A percentile compares a stretch with the other conserved stretches of the same genome.
Evolutionary conservation across 2,888 invertebrate species (phyloP).

Genomic region (Cinara cedri): DNA sequence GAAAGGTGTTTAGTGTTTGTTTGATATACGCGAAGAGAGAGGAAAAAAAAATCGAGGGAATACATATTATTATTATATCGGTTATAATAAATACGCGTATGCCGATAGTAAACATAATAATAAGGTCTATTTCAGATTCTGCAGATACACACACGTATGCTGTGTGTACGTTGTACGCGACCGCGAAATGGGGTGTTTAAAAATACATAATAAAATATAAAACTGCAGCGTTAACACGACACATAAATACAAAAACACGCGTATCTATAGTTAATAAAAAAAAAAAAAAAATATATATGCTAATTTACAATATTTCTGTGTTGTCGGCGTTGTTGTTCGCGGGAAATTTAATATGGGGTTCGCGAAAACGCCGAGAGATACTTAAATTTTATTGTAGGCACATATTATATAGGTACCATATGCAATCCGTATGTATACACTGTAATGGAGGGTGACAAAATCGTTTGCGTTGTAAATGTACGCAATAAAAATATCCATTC

Average conservation of each 20-base stretch:
- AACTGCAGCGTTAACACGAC: constrained; percentile 25
- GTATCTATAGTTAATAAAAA: constrained; percentile 33
- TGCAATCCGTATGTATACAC: neutral
- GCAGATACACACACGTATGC: neutral
- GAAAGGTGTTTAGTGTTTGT: constrained; percentile 40
- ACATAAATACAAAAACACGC: neutral
- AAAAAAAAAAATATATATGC: constrained; percentile 12
- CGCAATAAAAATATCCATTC: no score
- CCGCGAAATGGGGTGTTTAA: constrained; percentile 26
- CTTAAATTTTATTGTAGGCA: constrained; percentile 29
- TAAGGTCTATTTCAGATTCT: constrained; percentile 33
- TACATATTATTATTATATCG: constrained; percentile 5
- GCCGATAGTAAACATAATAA: constrained; percentile 4
- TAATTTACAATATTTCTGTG: constrained; percentile 20
- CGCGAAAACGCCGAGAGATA: neutral
- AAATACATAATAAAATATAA: constrained; percentile 37
- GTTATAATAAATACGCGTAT: constrained; percentile 19
- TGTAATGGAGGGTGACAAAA: constrained; percentile 25
- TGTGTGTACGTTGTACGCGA: no score
- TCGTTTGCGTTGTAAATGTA: neutral
- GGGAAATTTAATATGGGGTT: no score
- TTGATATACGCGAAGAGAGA: neutral
- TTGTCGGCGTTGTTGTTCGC: no score
- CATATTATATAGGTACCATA: no score
- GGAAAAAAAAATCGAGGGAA: constrained; percentile 6